Evolutionary conservation across 1,140 invertebrate genomes (phyloP).

Genomic region (Hyles euphorbiae): DNA sequence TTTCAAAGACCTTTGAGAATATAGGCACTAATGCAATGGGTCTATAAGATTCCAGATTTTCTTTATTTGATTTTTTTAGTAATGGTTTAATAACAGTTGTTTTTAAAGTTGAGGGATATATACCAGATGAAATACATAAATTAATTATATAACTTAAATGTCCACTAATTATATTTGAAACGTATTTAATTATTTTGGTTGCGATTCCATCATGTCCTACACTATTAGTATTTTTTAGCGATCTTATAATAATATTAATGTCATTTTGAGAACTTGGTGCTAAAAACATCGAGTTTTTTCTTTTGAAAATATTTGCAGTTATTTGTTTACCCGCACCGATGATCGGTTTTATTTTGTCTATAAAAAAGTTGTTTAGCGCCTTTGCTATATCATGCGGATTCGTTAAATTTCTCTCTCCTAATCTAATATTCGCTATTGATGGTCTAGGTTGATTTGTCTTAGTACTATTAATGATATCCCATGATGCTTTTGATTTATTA

Average conservation of each 20-base stretch:
- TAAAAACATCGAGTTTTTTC: constrained; percentile 11
- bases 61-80: too few species aligned
- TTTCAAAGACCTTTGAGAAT: too few species aligned
- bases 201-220: constrained; percentile 2
- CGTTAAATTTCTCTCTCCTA: background rate
- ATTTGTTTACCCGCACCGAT: background rate
- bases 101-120: too few species aligned
- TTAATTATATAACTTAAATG: constrained; percentile 4
- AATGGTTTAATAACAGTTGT: too few species aligned
- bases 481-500: constrained; percentile 4
- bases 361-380: constrained; percentile 10
- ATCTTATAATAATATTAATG: background rate
- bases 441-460: constrained; percentile 3
- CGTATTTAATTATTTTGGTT: background rate
- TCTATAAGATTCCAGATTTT: too few species aligned
- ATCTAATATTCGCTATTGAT: background rate
- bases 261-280: background rate
- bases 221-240: constrained; percentile 1
- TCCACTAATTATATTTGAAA: background rate
- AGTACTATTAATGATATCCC: background rate
- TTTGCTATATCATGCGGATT: constrained; percentile 6
- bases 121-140: too few species aligned
- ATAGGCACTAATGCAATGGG: too few species aligned
- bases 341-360: constrained; percentile 9
- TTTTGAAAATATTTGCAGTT: constrained; percentile 3